phyloP scores from a whole-genome alignment of 2,888 invertebrate species.

The Syritta pipiens region DNA sequence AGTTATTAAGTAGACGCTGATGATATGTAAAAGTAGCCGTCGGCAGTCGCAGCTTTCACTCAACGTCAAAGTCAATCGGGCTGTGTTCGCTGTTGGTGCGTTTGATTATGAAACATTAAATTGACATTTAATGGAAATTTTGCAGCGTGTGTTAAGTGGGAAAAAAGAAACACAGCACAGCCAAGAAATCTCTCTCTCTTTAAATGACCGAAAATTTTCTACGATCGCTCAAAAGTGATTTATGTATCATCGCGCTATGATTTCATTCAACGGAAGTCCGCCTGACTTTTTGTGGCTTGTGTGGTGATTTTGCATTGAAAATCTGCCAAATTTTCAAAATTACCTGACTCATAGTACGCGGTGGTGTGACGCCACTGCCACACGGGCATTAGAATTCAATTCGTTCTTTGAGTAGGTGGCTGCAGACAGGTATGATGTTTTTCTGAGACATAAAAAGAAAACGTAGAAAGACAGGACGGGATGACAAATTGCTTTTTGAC shows the following conservation, averaged over 20 bases:
- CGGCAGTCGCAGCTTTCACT: conserved; percentile 48
- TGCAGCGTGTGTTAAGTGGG: background rate
- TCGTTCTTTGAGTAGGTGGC: conserved; percentile 55
- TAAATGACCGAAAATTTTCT: background rate
- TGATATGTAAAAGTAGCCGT: conserved; percentile 9
- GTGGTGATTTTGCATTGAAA: conserved; percentile 48
- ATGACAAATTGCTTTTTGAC: conserved; percentile 20
- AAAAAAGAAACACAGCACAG: no score
- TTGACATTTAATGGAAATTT: conserved; percentile 47
- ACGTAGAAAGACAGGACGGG: conserved; percentile 5
- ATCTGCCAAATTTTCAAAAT: conserved; percentile 46
- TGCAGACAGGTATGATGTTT: conserved; percentile 54
- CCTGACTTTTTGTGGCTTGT: background rate
- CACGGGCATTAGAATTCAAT: conserved; percentile 60
- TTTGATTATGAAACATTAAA: conserved; percentile 36
- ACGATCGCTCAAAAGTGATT: conserved; percentile 5
- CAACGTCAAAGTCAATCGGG: conserved; percentile 24
- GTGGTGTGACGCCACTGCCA: conserved; percentile 43
- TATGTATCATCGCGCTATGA: conserved; percentile 40
- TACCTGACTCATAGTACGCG: conserved; percentile 45
- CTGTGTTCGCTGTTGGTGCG: background rate
- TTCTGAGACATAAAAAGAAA: conserved; percentile 33
- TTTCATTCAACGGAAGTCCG: conserved; percentile 47
- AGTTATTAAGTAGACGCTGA: conserved; percentile 32
- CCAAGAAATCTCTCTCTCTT: background rate